These are phyloP conservation scores for Ibycter americanus DNA, from an alignment of 2,797 vertebrate species.

Conservation along the genomic window DNA sequence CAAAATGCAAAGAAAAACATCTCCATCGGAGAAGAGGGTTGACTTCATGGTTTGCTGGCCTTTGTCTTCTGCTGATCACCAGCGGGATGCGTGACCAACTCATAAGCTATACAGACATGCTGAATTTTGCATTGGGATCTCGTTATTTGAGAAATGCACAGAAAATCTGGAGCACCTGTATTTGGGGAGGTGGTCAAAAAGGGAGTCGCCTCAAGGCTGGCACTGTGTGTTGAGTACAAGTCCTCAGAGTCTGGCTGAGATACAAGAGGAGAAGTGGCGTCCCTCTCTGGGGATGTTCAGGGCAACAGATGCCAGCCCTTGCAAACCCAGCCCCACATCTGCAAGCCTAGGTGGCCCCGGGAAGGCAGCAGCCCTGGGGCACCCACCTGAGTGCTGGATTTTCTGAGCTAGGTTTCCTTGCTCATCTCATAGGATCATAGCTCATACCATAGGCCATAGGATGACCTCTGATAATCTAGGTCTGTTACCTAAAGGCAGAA, in stretches of 20 bases:
- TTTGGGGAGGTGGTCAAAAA: background rate
- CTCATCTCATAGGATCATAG: background rate
- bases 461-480: background rate
- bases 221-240: background rate
- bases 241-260: background rate
- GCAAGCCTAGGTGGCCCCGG: background rate
- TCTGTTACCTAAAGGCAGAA: background rate
- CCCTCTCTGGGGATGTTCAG: background rate
- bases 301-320: background rate
- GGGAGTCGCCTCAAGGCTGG: background rate
- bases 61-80: background rate
- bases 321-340: background rate
- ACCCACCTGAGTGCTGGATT: background rate
- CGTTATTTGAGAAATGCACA: background rate
- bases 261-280: background rate
- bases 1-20: background rate
- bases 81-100: background rate
- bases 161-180: background rate
- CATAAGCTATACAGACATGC: rapidly evolving
- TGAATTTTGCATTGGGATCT: background rate
- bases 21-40: background rate
- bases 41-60: background rate
- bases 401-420: background rate
- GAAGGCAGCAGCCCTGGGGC: background rate
- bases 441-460: no score